Evolutionary conservation across 2,113 vertebrate species (phyloP).

Genomic region (Illadopsis cleaveri): DNA sequence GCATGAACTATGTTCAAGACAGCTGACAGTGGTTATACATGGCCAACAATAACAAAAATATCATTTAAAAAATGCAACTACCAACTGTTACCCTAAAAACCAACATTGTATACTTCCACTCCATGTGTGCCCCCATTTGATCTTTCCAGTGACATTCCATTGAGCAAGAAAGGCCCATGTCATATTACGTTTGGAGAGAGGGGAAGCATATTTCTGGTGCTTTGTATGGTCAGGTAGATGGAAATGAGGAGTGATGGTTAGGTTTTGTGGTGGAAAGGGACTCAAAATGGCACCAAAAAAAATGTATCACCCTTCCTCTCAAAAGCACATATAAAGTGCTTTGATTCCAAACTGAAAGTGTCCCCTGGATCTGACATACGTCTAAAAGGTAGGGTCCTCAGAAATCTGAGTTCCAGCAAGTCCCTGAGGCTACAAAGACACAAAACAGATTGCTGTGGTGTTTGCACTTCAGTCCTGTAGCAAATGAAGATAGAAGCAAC

Average conservation of each 20-base stretch:
- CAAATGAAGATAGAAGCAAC: background rate
- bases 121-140: background rate
- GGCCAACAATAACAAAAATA: background rate
- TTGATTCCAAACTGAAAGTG: background rate
- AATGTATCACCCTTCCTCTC: rapidly evolving
- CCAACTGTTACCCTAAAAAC: rapidly evolving
- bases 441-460: background rate
- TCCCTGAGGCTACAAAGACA: background rate
- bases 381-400: background rate
- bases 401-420: background rate
- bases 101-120: background rate
- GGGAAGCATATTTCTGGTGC: background rate
- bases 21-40: background rate
- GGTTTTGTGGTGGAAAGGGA: background rate
- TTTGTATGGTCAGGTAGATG: background rate
- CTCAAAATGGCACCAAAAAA: background rate
- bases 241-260: background rate
- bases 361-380: background rate
- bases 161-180: background rate
- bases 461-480: background rate
- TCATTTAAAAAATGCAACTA: background rate
- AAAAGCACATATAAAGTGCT: rapidly evolving
- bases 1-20: background rate
- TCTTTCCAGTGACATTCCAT: background rate
- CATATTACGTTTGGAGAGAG: rapidly evolving